Evolutionary conservation across 2,113 vertebrate species (phyloP).

Genomic region (Opisthocomus hoazin): DNA sequence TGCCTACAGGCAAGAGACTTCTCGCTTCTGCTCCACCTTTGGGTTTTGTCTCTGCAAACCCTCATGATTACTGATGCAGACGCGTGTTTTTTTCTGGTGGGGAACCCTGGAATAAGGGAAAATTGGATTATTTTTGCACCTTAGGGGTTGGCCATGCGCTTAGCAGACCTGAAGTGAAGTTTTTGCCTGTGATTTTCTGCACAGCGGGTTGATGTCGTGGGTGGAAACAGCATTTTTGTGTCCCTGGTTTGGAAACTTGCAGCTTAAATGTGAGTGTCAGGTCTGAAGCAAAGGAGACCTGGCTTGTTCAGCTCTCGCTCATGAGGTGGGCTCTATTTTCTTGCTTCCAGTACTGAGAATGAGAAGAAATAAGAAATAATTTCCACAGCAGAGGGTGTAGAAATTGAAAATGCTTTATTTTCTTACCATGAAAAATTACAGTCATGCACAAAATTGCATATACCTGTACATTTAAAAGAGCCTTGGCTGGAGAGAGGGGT

Average conservation of each 20-base stretch:
- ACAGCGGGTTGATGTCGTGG: background rate
- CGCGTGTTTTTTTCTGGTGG: background rate
- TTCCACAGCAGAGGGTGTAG: background rate
- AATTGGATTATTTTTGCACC: background rate
- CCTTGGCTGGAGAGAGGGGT: background rate
- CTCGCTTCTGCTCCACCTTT: background rate
- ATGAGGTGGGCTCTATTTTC: background rate
- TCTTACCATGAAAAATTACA: background rate
- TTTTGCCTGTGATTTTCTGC: background rate
- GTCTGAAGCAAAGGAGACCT: conserved; percentile 4
- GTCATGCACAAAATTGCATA: background rate
- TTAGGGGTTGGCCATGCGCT: background rate
- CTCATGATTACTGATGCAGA: background rate
- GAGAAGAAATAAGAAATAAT: background rate
- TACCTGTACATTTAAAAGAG: background rate
- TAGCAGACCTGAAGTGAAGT: background rate
- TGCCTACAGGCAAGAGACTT: background rate
- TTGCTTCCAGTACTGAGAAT: background rate
- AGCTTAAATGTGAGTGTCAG: background rate
- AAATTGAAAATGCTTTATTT: conserved; percentile 6
- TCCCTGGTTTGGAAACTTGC: background rate
- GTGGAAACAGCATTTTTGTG: background rate
- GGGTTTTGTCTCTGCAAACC: background rate
- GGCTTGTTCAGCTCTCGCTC: background rate
- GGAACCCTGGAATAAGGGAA: background rate